phyloP scores from a whole-genome alignment of 1,140 invertebrate genomes.

The Mycetomoellerius zeteki region DNA sequence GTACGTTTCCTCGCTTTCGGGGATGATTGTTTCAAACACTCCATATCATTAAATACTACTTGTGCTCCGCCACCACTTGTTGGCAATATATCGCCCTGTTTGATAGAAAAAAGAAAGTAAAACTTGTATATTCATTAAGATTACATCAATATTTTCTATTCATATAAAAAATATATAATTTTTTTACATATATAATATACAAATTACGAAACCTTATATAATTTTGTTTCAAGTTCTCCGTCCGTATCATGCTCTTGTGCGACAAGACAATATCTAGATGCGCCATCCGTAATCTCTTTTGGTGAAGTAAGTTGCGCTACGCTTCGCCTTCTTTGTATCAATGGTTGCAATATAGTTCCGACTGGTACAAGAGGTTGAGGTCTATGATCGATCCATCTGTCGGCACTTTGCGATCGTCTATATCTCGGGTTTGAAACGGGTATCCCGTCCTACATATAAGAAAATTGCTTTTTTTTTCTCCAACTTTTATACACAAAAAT shows the following conservation, averaged over 20 bases:
- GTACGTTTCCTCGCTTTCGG: constrained; percentile 88
- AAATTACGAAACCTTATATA: constrained; percentile 92
- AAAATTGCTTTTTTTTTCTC: constrained; percentile 52
- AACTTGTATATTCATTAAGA: neutral
- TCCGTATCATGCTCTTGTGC: constrained; percentile 96
- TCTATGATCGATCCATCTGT: constrained; percentile 96
- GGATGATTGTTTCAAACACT: constrained; percentile 95
- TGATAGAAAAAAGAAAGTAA: constrained; percentile 47
- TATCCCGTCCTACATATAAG: constrained; percentile 76
- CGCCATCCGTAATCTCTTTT: constrained; percentile 87
- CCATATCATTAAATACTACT: constrained; percentile 98
- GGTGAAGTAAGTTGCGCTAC: constrained; percentile 92
- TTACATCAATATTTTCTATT: neutral
- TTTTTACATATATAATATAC: neutral
- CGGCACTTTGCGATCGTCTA: constrained; percentile 92
- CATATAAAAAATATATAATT: neutral
- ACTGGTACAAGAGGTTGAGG: constrained; percentile 91
- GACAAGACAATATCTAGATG: constrained; percentile 96
- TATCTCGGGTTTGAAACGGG: constrained; percentile 92
- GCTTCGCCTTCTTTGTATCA: constrained; percentile 93
- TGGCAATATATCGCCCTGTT: constrained; percentile 95
- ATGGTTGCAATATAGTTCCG: constrained; percentile 96
- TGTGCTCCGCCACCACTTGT: constrained; percentile 97
- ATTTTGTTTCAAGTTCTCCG: constrained; percentile 96
- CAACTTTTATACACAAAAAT: constrained; percentile 7